Conservation (phyloP, 2,797 vertebrate genomes). For the Lates japonicus region DNA sequence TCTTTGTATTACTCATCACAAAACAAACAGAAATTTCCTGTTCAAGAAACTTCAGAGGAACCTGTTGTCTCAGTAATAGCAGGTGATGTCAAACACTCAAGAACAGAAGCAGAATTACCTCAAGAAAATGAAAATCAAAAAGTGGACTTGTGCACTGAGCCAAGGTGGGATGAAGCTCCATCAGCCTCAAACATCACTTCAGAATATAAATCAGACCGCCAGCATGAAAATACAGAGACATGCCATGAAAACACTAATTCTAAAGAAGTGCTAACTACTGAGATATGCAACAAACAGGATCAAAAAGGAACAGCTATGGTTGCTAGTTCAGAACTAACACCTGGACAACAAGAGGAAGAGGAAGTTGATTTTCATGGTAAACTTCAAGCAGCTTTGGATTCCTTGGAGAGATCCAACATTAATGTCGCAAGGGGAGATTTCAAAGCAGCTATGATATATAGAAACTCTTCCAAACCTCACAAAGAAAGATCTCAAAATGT, state of each 20-base stretch:
- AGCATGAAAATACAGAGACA: slow-evolving; percentile 78
- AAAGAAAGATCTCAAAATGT: slow-evolving; percentile 76
- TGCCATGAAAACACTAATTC: slow-evolving; percentile 75
- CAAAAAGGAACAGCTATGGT: slow-evolving; percentile 66
- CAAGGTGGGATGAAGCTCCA: slow-evolving; percentile 8
- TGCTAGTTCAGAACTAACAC: slow-evolving; percentile 77
- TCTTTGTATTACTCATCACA: slow-evolving; percentile 84
- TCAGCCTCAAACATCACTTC: slow-evolving; percentile 15
- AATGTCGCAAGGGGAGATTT: slow-evolving; percentile 90
- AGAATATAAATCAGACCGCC: slow-evolving; percentile 62
- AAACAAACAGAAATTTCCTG: slow-evolving; percentile 72
- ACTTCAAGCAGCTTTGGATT: slow-evolving; percentile 87
- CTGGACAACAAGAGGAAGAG: slow-evolving; percentile 81
- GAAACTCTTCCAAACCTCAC: slow-evolving; percentile 84
- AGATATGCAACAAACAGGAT: slow-evolving; percentile 70
- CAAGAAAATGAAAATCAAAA: slow-evolving; percentile 39
- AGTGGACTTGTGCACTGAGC: slow-evolving; percentile 33
- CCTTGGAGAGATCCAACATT: slow-evolving; percentile 88
- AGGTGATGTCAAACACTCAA: slow-evolving; percentile 53
- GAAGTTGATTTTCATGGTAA: slow-evolving; percentile 86
- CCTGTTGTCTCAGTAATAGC: slow-evolving; percentile 42
- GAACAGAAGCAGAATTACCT: background rate
- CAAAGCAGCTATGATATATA: slow-evolving; percentile 93
- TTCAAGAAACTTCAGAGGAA: slow-evolving; percentile 45
- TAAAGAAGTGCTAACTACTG: slow-evolving; percentile 57